Base-by-base conservation (phyloP, 1,140 invertebrate genomes). In the Ceratosolen fusciceps region DNA sequence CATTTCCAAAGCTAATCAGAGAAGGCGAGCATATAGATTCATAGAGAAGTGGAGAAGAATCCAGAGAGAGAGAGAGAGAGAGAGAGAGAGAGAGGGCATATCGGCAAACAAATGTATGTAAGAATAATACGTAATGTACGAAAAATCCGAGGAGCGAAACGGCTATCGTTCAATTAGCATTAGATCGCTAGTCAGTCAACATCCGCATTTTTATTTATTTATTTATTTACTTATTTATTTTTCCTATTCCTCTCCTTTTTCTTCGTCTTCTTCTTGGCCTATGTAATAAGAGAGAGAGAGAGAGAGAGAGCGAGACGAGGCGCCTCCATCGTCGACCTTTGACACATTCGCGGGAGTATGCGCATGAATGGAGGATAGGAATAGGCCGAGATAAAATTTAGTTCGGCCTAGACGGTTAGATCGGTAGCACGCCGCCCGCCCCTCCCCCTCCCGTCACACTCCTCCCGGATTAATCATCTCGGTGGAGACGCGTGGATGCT, bases 181-280 rank as follows among this genome's bases (percentile, higher is more conserved):
- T 76, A 56, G 62, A 76, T 10, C n/a, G 39, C 37, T 65, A 75
- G 73, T 62, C 58, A 52, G 39, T 65, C 21, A 76, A 76, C 16
- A 76, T 74, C 73, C 74, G 47, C 29, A 68, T 76, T 76, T 68
- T 76, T 68, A n/a, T n/a, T n/a, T n/a, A 70, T n/a, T n/a, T n/a
- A n/a, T n/a, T n/a, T n/a, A n/a, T n/a, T n/a, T n/a, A n/a, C n/a
- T n/a, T n/a, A n/a, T n/a, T n/a, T n/a, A n/a, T n/a, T n/a, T n/a
- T n/a, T n/a, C n/a, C n/a, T n/a, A n/a, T n/a, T n/a, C n/a, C n/a
- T n/a, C n/a, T n/a, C n/a, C n/a, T n/a, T n/a, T n/a, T n/a, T n/a
- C n/a, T n/a, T n/a, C n/a, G n/a, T n/a, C n/a, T n/a, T n/a, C n/a
- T n/a, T n/a, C n/a, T n/a, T n/a, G n/a, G n/a, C n/a, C n/a, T 26